Evolutionary conservation across 2,888 invertebrate genomes (phyloP).

Genomic region (Thereva nobilitata): DNA sequence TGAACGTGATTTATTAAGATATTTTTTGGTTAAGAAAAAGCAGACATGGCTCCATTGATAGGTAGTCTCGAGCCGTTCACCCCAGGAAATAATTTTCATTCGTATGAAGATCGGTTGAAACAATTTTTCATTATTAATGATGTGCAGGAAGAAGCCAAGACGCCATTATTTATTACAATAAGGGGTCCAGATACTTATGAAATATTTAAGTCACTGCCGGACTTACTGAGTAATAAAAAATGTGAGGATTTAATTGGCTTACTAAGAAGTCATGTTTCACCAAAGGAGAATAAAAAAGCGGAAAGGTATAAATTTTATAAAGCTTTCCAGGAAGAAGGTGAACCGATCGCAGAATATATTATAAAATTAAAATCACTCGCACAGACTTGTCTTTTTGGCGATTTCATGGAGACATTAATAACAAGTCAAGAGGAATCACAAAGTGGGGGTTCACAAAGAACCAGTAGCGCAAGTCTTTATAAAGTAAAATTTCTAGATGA

Average conservation of each 20-base stretch:
- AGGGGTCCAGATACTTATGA: constrained; percentile 33
- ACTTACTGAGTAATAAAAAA: too few species aligned
- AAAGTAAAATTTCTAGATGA: constrained; percentile 33
- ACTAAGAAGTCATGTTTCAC: constrained; percentile 36
- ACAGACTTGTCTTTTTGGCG: constrained; percentile 35
- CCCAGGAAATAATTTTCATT: too few species aligned
- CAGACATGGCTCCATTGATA: too few species aligned
- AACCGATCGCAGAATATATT: constrained; percentile 32
- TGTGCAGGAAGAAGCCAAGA: constrained; percentile 21
- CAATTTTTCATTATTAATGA: too few species aligned
- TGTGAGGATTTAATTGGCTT: too few species aligned
- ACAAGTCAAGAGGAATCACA: not conserved
- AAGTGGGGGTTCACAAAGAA: too few species aligned
- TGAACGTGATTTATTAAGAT: too few species aligned
- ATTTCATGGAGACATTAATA: constrained; percentile 3
- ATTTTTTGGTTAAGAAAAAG: too few species aligned
- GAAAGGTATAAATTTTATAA: constrained; percentile 36
- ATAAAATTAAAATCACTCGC: constrained; percentile 32
- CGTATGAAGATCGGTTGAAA: too few species aligned
- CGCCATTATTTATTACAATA: constrained; percentile 32
- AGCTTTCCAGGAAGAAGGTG: too few species aligned
- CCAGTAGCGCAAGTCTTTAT: too few species aligned
- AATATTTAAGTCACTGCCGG: constrained; percentile 33
- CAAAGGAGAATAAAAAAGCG: constrained; percentile 34
- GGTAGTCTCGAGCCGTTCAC: too few species aligned